These are phyloP conservation scores for Mycteria americana DNA, from an alignment of 2,797 vertebrate species.

Conservation along the genomic window DNA sequence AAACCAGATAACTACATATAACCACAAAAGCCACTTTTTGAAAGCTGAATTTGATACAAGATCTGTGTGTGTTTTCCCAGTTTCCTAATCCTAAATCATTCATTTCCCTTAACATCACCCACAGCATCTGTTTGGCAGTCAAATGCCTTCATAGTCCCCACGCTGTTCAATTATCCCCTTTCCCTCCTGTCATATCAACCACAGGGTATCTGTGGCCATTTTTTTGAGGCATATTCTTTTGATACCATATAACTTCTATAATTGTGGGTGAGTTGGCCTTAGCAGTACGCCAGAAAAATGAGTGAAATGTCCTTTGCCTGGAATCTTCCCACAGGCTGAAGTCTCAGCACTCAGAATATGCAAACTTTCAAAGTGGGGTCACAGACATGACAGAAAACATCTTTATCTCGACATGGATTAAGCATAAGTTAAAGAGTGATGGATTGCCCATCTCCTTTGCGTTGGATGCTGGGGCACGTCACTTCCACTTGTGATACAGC, in stretches of 20 bases:
- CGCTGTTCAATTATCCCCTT: neutral
- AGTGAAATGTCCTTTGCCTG: neutral
- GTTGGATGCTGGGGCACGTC: accelerated
- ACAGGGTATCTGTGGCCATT: neutral
- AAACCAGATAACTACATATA: neutral
- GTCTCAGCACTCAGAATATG: neutral
- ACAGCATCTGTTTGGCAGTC: neutral
- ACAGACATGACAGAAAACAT: neutral
- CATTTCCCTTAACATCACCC: constrained; percentile 12
- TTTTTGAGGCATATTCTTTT: neutral
- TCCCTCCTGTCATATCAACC: neutral
- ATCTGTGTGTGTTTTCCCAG: neutral
- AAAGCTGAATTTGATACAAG: neutral
- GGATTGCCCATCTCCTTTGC: neutral
- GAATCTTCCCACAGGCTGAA: neutral
- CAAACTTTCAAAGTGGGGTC: neutral
- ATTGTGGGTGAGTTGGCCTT: neutral
- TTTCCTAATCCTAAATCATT: constrained; percentile 11
- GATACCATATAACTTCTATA: neutral
- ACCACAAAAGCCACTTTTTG: constrained; percentile 31
- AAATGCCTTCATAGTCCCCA: neutral
- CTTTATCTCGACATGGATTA: neutral
- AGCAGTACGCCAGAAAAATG: neutral
- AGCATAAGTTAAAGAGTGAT: neutral
- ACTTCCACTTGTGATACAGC: neutral